These are phyloP conservation scores for Vandiemenella viatica DNA, from an alignment of 2,888 invertebrate genomes.

Conservation along the genomic window DNA sequence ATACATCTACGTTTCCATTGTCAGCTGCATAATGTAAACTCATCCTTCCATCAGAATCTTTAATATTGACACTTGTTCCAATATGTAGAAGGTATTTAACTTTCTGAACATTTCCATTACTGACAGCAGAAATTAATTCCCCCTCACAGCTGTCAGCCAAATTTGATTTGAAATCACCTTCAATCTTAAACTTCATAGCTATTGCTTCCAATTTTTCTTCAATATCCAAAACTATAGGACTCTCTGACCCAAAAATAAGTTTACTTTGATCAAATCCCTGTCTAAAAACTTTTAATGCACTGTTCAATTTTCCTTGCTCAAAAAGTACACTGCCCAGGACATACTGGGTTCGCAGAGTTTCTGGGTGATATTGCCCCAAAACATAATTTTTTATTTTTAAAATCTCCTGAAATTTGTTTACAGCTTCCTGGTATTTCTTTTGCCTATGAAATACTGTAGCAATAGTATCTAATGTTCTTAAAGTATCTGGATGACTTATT, in stretches of 20 bases:
- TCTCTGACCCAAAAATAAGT: slow-evolving; percentile 5
- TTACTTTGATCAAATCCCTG: slow-evolving; percentile 2
- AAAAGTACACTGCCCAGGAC: slow-evolving; percentile 3
- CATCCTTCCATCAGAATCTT: slow-evolving; percentile 12
- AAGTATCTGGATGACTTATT: slow-evolving; percentile 8
- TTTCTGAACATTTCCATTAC: neutral
- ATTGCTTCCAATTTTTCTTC: neutral
- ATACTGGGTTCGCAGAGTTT: neutral
- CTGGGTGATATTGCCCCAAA: neutral
- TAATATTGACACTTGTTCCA: slow-evolving; percentile 1
- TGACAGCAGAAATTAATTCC: neutral
- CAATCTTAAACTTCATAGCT: neutral
- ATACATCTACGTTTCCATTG: slow-evolving; percentile 8
- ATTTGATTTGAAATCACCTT: neutral
- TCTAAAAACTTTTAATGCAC: neutral
- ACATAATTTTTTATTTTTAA: neutral
- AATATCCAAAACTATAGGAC: slow-evolving; percentile 3
- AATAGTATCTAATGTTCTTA: slow-evolving; percentile 9
- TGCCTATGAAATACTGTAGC: slow-evolving; percentile 2
- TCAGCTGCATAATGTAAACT: slow-evolving; percentile 18
- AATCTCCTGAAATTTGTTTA: neutral
- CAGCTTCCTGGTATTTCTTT: neutral
- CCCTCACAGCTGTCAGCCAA: neutral
- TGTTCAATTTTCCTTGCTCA: slow-evolving; percentile 12
- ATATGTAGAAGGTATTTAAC: neutral